Percentiles rank a stretch among this genome's conserved stretches.
These are phyloP conservation scores for Hypomesus transpacificus DNA, from an alignment of 2,113 vertebrate genomes.

Conservation along the genomic window DNA sequence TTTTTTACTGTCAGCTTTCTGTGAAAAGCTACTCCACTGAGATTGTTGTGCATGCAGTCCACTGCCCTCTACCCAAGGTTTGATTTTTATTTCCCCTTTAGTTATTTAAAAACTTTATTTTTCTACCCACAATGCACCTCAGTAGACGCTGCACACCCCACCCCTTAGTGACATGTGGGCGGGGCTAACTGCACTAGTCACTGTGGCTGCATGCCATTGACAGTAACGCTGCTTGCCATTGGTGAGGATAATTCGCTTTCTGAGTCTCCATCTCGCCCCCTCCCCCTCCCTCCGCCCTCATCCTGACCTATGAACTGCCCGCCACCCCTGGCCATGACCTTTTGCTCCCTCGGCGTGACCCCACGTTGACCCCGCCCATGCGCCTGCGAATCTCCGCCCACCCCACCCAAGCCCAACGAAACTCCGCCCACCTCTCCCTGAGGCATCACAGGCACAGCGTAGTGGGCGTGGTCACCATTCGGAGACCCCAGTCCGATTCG, in stretches of 20 bases:
- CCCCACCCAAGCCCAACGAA: constrained; percentile 85
- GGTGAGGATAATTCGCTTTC: constrained; percentile 87
- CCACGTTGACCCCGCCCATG: constrained; percentile 26
- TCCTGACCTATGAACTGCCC: constrained; percentile 50
- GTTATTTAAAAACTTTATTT: constrained; percentile 47
- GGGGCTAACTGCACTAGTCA: constrained; percentile 55
- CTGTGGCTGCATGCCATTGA: constrained; percentile 91
- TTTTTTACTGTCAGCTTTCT: constrained; percentile 43
- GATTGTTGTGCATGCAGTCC: constrained; percentile 86
- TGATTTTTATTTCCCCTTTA: constrained; percentile 3
- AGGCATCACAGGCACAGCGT: constrained; percentile 98
- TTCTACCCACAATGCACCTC: constrained; percentile 82
- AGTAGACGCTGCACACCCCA: constrained; percentile 64
- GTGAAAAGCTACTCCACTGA: constrained; percentile 45
- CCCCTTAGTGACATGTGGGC: constrained; percentile 40
- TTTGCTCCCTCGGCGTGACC: constrained; percentile 43
- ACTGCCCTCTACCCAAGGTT: constrained; percentile 21
- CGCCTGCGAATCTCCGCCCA: constrained; percentile 17
- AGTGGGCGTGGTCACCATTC: constrained; percentile 94
- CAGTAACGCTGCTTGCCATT: constrained; percentile 84
- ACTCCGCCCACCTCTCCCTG: constrained; percentile 78
- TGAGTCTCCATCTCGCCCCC: constrained; percentile 92
- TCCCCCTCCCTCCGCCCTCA: constrained; percentile 45
- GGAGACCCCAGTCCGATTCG: constrained; percentile 95
- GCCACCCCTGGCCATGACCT: constrained; percentile 48